A percentile compares a stretch with the other conserved stretches of the same genome.
Conservation (phyloP, 2,797 vertebrate species). For the Lepilemur septentrionalis region DNA sequence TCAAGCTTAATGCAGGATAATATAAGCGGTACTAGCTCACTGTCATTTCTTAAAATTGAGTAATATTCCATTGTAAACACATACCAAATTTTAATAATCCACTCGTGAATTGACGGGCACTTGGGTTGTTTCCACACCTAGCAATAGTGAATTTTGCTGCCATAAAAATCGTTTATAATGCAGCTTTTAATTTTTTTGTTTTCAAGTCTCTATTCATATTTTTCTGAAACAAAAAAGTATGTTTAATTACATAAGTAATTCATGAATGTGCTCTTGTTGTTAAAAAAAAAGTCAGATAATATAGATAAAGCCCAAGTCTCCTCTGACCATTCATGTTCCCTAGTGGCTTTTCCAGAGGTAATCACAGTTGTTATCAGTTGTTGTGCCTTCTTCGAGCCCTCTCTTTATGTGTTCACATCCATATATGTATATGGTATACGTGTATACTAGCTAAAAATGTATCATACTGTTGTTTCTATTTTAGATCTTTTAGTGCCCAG, state of each 20-base stretch:
- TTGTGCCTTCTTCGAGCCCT: background rate
- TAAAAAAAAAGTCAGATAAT: background rate
- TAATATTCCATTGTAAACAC: no score
- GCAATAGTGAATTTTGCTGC: no score
- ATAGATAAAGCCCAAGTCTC: background rate
- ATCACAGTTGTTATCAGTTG: background rate
- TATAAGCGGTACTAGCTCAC: no score
- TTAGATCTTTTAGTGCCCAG: background rate
- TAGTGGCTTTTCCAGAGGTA: background rate
- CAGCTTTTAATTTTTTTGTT: background rate
- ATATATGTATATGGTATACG: background rate
- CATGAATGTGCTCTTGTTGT: background rate
- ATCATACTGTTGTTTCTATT: background rate
- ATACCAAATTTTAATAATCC: no score
- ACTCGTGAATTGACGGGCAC: no score
- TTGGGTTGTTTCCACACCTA: no score
- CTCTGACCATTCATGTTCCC: background rate
- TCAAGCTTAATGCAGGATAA: no score
- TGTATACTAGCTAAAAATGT: background rate
- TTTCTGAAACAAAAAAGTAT: background rate
- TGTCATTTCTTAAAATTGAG: no score
- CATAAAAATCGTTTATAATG: no score
- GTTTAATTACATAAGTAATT: background rate
- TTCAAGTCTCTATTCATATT: conserved; percentile 2
- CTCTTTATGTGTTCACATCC: background rate